Percentiles rank a stretch among this genome's conserved stretches.
phyloP scores from a whole-genome alignment of 2,888 invertebrate species.

The Acanthoscelides obtectus region DNA sequence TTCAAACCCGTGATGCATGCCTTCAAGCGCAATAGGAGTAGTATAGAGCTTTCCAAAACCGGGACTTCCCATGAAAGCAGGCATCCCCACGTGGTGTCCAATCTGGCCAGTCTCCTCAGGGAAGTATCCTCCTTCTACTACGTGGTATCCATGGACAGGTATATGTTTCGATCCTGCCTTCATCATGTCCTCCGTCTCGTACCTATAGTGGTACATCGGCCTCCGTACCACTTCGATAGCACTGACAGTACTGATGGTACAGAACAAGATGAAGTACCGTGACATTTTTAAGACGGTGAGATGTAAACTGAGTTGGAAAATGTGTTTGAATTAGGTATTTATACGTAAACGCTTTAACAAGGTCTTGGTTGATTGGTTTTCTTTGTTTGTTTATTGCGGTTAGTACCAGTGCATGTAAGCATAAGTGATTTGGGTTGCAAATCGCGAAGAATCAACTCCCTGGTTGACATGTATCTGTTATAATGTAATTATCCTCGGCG shows the following conservation, averaged over 20 bases:
- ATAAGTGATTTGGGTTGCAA: neutral
- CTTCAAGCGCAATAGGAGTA: slow-evolving; percentile 3
- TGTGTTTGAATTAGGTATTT: slow-evolving; percentile 18
- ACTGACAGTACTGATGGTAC: neutral
- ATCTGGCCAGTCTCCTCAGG: slow-evolving; percentile 33
- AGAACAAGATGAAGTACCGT: neutral
- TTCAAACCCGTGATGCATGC: slow-evolving; percentile 28
- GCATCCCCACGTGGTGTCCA: slow-evolving; percentile 4
- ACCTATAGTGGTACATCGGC: slow-evolving; percentile 42
- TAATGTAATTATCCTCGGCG: neutral
- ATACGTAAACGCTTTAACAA: slow-evolving; percentile 10
- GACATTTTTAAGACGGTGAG: neutral
- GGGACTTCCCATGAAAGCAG: slow-evolving; percentile 23
- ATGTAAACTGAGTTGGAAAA: neutral
- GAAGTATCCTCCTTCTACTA: slow-evolving; percentile 57
- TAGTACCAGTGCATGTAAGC: neutral
- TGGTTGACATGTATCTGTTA: neutral
- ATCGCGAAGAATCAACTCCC: neutral
- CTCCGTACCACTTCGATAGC: slow-evolving; percentile 5
- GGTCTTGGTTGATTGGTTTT: neutral
- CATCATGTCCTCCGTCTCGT: slow-evolving; percentile 44
- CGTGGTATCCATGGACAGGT: slow-evolving; percentile 53
- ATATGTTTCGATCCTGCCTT: slow-evolving; percentile 40
- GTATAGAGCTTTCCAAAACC: neutral
- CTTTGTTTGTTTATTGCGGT: neutral